These are phyloP conservation scores for Microplitis mediator DNA, from an alignment of 1,140 invertebrate genomes.

Conservation along the genomic window DNA sequence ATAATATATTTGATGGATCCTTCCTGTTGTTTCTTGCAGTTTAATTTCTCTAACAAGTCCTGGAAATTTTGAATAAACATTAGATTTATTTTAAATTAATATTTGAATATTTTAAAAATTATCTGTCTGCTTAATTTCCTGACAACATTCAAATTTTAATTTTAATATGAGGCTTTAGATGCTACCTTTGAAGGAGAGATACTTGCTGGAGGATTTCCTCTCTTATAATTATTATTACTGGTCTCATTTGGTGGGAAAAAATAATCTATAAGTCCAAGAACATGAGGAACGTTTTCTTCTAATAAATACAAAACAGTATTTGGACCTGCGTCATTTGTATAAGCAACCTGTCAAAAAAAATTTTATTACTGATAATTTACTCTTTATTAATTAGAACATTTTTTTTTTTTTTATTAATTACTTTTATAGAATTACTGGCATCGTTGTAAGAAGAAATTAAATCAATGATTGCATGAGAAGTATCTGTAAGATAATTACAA, in stretches of 20 bases:
- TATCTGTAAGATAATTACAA: constrained; percentile 88
- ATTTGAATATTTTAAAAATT: not conserved
- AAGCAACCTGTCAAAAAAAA: constrained; percentile 72
- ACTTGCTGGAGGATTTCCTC: constrained; percentile 61
- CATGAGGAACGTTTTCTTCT: constrained; percentile 74
- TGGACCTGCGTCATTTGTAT: constrained; percentile 97
- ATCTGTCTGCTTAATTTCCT: too few relatives aligned
- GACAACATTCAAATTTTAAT: too few relatives aligned
- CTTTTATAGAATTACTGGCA: constrained; percentile 66
- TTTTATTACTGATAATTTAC: not conserved
- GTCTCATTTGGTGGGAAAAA: constrained; percentile 70
- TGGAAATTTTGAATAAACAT: constrained; percentile 42
- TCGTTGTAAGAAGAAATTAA: constrained; percentile 86
- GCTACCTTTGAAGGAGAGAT: constrained; percentile 44
- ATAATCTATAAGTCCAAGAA: constrained; percentile 71
- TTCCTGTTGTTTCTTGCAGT: constrained; percentile 54
- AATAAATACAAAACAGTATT: constrained; percentile 92
- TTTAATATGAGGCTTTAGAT: too few relatives aligned
- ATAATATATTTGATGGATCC: constrained; percentile 84
- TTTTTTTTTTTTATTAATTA: constrained; percentile 44
- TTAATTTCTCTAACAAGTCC: constrained; percentile 56
- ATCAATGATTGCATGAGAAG: constrained; percentile 79
- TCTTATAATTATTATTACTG: constrained; percentile 62
- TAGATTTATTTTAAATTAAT: constrained; percentile 4
- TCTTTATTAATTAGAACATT: too few relatives aligned